Evolutionary conservation across 2,113 vertebrate species (phyloP).

Genomic region (Perognathus longimembris): DNA sequence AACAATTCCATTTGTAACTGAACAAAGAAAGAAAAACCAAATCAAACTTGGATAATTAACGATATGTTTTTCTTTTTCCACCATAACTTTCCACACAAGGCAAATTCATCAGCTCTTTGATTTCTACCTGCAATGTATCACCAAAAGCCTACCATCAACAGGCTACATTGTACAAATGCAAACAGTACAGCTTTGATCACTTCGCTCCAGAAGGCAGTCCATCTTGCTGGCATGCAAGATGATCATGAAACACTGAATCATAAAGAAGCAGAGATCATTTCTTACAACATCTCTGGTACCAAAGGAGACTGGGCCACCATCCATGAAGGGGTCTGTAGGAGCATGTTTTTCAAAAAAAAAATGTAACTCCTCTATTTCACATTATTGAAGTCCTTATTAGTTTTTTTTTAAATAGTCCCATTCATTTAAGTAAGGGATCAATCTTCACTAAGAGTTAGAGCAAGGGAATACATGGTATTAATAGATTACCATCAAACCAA

Average conservation of each 20-base stretch:
- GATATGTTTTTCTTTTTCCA: slow-evolving; percentile 6
- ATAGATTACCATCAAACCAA: neutral
- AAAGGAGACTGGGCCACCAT: neutral
- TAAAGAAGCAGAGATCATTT: too few relatives aligned
- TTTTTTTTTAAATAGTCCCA: neutral
- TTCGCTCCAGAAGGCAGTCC: neutral
- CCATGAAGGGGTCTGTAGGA: too few relatives aligned
- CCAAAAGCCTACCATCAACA: neutral
- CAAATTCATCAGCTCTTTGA: neutral
- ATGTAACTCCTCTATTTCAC: neutral
- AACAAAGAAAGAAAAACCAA: slow-evolving; percentile 56
- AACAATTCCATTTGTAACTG: slow-evolving; percentile 58
- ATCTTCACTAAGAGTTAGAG: neutral
- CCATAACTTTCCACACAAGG: neutral
- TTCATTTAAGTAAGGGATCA: neutral
- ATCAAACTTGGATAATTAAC: slow-evolving; percentile 56
- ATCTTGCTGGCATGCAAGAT: rapidly evolving
- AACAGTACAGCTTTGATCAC: neutral
- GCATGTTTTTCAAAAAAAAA: neutral
- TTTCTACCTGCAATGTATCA: neutral
- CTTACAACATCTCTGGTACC: neutral
- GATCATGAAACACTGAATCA: neutral
- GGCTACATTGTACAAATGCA: neutral
- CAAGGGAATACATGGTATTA: rapidly evolving
- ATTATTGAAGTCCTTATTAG: neutral